These are phyloP conservation scores for Ganaspis brasiliensis DNA, from an alignment of 2,888 invertebrate genomes.

Conservation along the genomic window DNA sequence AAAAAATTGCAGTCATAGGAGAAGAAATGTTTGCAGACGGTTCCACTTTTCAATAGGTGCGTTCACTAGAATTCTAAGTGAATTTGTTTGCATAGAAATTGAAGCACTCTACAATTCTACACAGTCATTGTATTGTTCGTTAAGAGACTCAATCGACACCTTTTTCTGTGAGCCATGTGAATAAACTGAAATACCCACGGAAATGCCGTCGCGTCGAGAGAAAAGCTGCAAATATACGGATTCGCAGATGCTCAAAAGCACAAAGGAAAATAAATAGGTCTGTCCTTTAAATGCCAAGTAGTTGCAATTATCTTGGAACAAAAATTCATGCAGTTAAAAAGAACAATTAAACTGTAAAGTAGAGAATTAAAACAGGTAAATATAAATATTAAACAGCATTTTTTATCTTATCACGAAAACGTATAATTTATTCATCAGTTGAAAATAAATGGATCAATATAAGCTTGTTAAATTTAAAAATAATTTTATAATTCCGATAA, in stretches of 20 bases:
- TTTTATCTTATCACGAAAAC: no score
- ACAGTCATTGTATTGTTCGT: constrained; percentile 32
- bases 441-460: no score
- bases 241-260: constrained; percentile 1
- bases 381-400: no score
- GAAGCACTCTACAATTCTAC: constrained; percentile 23
- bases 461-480: no score
- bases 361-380: no score
- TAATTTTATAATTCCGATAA: no score
- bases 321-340: no score
- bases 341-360: no score
- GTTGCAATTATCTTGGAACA: no score
- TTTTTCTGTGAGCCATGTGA: constrained; percentile 19
- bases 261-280: not conserved
- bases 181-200: not conserved
- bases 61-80: constrained; percentile 21
- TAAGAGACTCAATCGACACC: constrained; percentile 32
- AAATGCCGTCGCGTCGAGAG: not conserved
- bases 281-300: not conserved
- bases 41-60: not conserved
- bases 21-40: not conserved
- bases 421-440: no score
- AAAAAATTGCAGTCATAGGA: not conserved
- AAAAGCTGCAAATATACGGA: not conserved
- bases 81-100: constrained; percentile 30